These are phyloP conservation scores for Metopolophium dirhodum DNA, from an alignment of 1,140 invertebrate species.

Conservation along the genomic window DNA sequence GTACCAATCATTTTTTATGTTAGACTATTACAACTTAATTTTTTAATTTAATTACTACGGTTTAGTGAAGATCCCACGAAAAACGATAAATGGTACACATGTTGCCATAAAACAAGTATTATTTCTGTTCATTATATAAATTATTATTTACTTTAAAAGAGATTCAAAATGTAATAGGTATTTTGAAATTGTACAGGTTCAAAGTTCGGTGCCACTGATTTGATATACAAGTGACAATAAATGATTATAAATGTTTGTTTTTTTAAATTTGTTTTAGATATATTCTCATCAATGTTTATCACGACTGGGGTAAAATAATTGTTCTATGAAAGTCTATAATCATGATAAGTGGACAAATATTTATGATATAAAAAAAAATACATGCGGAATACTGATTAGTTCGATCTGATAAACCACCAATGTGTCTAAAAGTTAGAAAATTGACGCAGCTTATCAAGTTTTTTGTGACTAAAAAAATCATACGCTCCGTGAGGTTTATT, in stretches of 20 bases:
- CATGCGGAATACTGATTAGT: neutral
- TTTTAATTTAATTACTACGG: neutral
- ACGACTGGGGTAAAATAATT: slow-evolving; percentile 24
- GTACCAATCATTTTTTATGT: neutral
- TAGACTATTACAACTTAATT: neutral
- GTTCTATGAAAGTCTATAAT: neutral
- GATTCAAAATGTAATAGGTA: neutral
- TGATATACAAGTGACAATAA: neutral
- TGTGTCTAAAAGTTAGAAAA: slow-evolving; percentile 10
- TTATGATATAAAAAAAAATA: slow-evolving; percentile 30
- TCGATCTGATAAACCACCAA: neutral
- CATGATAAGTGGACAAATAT: slow-evolving; percentile 16
- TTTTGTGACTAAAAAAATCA: slow-evolving; percentile 31
- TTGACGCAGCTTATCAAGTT: slow-evolving; percentile 10
- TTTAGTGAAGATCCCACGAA: neutral
- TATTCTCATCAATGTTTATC: slow-evolving; percentile 33
- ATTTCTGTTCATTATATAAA: neutral
- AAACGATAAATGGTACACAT: neutral
- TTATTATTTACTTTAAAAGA: neutral
- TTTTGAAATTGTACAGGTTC: neutral
- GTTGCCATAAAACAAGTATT: neutral
- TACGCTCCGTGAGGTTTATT: slow-evolving; percentile 30
- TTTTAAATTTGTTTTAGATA: slow-evolving; percentile 52
- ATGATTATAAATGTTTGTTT: slow-evolving; percentile 27
- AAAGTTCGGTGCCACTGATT: slow-evolving; percentile 25